Percentiles rank a stretch among this genome's conserved stretches.
Evolutionary conservation across 2,797 vertebrate genomes (phyloP).

Genomic region (Spinibarbus caldwelli): DNA sequence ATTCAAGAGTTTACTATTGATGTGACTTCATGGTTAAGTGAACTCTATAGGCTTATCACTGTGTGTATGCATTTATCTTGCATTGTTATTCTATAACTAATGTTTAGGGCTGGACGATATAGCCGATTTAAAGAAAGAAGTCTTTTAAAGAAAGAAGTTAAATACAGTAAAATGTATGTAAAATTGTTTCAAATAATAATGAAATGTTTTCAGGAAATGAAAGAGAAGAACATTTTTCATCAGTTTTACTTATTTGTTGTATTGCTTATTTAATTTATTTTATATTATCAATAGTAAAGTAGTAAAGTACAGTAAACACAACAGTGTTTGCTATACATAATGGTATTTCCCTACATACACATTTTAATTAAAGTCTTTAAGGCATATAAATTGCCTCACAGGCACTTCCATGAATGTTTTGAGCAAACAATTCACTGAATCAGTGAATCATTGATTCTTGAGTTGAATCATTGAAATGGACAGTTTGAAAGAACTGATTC

Average conservation of each 20-base stretch:
- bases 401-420: not conserved
- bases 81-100: not conserved
- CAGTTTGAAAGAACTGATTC: not conserved
- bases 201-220: not conserved
- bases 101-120: not conserved
- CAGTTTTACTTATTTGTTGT: not conserved
- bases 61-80: not conserved
- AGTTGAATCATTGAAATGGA: not conserved
- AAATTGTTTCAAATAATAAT: no score
- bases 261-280: no score
- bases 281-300: not conserved
- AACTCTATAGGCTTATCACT: not conserved
- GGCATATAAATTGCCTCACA: not conserved
- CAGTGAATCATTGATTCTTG: not conserved
- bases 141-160: not conserved
- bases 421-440: not conserved
- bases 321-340: not conserved
- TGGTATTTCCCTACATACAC: not conserved
- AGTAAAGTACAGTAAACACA: not conserved
- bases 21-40: not conserved
- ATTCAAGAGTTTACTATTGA: slow-evolving; percentile 25
- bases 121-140: not conserved
- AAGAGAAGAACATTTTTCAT: not conserved
- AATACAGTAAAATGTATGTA: no score
- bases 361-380: not conserved